Evolutionary conservation across 2,888 invertebrate species (phyloP).

Genomic region (Ypsolopha sequella): DNA sequence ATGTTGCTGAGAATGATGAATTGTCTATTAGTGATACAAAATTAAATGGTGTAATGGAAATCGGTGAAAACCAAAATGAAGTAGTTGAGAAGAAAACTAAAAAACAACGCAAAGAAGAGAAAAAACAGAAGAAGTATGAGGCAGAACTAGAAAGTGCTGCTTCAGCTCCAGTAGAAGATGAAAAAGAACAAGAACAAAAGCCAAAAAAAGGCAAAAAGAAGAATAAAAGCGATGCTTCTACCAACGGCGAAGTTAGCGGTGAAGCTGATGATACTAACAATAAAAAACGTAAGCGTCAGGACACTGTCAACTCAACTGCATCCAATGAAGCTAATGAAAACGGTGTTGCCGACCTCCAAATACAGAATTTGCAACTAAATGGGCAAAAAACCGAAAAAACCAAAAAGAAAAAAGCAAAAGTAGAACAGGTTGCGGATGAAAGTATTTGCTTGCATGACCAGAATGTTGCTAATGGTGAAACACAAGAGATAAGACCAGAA

Average conservation of each 20-base stretch:
- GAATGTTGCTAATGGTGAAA: constrained; percentile 56
- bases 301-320: constrained; percentile 37
- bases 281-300: constrained; percentile 54
- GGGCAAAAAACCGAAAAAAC: constrained; percentile 18
- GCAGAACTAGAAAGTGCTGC: constrained; percentile 52
- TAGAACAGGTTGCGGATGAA: constrained; percentile 38
- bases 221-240: constrained; percentile 35
- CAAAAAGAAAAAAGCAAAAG: constrained; percentile 48
- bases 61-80: constrained; percentile 13
- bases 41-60: constrained; percentile 9
- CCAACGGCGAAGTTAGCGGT: constrained; percentile 26
- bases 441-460: constrained; percentile 53
- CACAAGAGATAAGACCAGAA: constrained; percentile 27
- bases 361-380: constrained; percentile 21
- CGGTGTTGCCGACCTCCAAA: constrained; percentile 1
- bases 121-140: constrained; percentile 58
- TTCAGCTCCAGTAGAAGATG: constrained; percentile 26
- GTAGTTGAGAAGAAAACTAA: constrained; percentile 35
- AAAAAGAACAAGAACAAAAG: constrained; percentile 24
- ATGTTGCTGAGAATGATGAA: constrained; percentile 15
- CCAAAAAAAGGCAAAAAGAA: constrained; percentile 54
- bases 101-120: constrained; percentile 59
- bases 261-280: constrained; percentile 39
- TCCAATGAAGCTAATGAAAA: constrained; percentile 15
- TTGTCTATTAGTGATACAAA: background rate